These are phyloP conservation scores for Anthophora plumipes DNA, from an alignment of 2,888 invertebrate genomes.

Conservation along the genomic window DNA sequence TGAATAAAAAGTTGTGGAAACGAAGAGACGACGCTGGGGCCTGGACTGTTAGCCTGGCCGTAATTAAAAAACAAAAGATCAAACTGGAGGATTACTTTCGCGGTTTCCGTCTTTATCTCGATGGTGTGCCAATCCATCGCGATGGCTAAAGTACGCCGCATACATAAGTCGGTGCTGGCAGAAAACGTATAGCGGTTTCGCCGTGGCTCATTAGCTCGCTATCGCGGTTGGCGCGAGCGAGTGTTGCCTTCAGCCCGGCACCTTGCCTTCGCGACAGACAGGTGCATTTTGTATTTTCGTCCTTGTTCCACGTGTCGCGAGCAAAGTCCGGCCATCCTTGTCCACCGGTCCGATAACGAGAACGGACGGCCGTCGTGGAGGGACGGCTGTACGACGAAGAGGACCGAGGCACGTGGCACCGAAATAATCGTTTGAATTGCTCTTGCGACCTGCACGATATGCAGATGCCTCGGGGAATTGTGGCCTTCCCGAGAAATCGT, in stretches of 20 bases:
- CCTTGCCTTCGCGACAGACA: slow-evolving; percentile 79
- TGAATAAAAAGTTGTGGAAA: background rate
- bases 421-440: slow-evolving; percentile 69
- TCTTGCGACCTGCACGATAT: slow-evolving; percentile 58
- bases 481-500: slow-evolving; percentile 38
- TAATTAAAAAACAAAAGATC: slow-evolving; percentile 56
- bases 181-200: slow-evolving; percentile 64
- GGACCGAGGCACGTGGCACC: slow-evolving; percentile 75
- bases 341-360: slow-evolving; percentile 75
- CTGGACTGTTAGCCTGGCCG: background rate
- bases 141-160: slow-evolving; percentile 32
- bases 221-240: slow-evolving; percentile 79
- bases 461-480: slow-evolving; percentile 51
- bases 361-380: slow-evolving; percentile 53
- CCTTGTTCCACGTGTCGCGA: slow-evolving; percentile 46
- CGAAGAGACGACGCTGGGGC: background rate
- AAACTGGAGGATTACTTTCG: slow-evolving; percentile 59
- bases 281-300: slow-evolving; percentile 73
- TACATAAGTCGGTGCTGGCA: slow-evolving; percentile 19
- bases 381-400: slow-evolving; percentile 31
- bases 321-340: slow-evolving; percentile 64
- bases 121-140: slow-evolving; percentile 59
- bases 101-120: slow-evolving; percentile 61
- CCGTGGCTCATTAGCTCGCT: slow-evolving; percentile 80
- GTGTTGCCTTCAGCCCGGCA: slow-evolving; percentile 71